Percentiles rank a stretch among this genome's conserved stretches.
Conservation (phyloP, 1,140 invertebrate species). For the Drosophila grimshawi region DNA sequence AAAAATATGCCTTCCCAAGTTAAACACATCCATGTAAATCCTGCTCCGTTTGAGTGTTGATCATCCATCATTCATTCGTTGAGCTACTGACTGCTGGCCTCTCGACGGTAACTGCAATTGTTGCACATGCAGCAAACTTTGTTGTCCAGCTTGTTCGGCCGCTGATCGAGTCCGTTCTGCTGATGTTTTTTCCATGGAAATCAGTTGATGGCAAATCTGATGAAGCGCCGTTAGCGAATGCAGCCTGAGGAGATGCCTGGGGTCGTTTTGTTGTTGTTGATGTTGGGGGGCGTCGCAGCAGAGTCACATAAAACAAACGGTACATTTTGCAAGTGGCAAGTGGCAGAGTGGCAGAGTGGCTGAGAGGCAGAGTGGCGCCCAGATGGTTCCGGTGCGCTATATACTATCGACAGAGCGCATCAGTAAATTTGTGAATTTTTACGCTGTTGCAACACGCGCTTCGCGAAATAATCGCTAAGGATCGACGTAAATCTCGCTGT, state of each 20-base stretch:
- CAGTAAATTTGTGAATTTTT: slow-evolving; percentile 78
- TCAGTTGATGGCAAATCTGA: slow-evolving; percentile 63
- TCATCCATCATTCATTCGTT: background rate
- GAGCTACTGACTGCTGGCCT: slow-evolving; percentile 2
- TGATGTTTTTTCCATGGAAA: slow-evolving; percentile 47
- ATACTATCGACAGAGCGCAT: slow-evolving; percentile 62
- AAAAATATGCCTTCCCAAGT: background rate
- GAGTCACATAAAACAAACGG: slow-evolving; percentile 75
- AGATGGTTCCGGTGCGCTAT: slow-evolving; percentile 6
- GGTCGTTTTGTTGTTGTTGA: background rate
- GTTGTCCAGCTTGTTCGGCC: background rate
- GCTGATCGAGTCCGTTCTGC: background rate
- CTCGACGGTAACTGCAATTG: slow-evolving; percentile 17
- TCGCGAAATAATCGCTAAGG: slow-evolving; percentile 59
- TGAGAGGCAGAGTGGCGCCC: slow-evolving; percentile 12
- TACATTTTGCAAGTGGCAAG: slow-evolving; percentile 55
- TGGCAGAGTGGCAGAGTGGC: slow-evolving; percentile 23
- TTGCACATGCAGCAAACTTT: slow-evolving; percentile 1
- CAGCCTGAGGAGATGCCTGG: background rate
- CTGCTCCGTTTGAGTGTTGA: background rate
- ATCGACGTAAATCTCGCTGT: slow-evolving; percentile 5
- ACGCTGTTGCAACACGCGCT: slow-evolving; percentile 70
- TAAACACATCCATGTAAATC: background rate
- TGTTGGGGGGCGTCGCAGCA: slow-evolving; percentile 51
- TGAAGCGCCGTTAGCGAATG: slow-evolving; percentile 67